Evolutionary conservation across 2,113 vertebrate species (phyloP).

Genomic region (Indicator indicator): DNA sequence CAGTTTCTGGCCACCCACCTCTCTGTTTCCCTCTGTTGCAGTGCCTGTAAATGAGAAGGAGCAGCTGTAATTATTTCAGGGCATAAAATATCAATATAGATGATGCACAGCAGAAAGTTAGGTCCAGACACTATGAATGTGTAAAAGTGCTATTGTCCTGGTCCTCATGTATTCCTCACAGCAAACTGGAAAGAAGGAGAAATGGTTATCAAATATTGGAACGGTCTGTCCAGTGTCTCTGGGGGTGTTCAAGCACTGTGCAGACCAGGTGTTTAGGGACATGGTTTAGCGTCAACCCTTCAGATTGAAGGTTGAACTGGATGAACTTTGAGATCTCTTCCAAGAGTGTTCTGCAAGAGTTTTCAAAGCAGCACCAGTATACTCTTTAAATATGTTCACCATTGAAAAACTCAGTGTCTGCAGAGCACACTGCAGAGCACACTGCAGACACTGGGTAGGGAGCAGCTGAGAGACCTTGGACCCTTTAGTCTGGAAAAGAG

Average conservation of each 20-base stretch:
- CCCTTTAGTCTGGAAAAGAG: no score
- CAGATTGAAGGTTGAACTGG: no score
- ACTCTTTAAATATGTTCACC: neutral
- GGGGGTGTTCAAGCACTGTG: no score
- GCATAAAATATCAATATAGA: neutral
- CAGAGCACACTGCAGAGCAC: neutral
- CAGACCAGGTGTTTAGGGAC: no score
- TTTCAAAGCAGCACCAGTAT: neutral
- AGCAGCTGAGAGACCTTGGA: no score
- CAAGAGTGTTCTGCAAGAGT: no score
- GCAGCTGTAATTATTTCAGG: neutral
- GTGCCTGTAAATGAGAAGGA: neutral
- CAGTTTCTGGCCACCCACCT: neutral
- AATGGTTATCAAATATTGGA: no score
- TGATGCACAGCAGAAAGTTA: neutral
- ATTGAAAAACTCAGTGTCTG: neutral
- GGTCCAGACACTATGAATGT: accelerated
- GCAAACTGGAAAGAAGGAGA: neutral
- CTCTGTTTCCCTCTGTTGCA: neutral
- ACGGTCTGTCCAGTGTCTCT: no score
- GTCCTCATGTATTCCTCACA: neutral
- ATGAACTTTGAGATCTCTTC: no score
- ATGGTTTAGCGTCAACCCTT: no score
- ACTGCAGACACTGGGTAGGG: accelerated
- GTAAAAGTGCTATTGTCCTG: neutral